Conservation (phyloP, 2,888 invertebrate genomes). For the Dolichomitus sp. region DNA sequence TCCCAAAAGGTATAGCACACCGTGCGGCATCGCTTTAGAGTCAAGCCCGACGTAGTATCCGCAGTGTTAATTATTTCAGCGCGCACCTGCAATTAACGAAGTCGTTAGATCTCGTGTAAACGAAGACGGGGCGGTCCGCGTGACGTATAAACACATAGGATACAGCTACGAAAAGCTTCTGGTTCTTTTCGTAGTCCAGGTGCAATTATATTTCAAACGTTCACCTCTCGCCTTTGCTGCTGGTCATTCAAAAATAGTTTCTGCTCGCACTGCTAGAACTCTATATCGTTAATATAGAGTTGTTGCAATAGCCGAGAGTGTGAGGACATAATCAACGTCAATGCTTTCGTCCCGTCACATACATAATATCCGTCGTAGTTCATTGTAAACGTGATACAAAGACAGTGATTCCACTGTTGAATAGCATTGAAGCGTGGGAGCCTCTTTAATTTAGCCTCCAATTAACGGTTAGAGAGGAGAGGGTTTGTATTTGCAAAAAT, state of each 20-base stretch:
- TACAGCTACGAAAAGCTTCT: neutral
- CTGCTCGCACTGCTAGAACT: neutral
- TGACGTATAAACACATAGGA: neutral
- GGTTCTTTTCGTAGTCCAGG: slow-evolving; percentile 11
- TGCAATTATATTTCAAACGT: slow-evolving; percentile 37
- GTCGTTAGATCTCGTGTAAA: slow-evolving; percentile 58
- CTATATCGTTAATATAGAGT: slow-evolving; percentile 30
- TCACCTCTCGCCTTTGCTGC: neutral
- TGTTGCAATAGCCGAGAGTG: neutral
- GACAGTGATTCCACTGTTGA: slow-evolving; percentile 46
- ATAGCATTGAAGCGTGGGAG: slow-evolving; percentile 68
- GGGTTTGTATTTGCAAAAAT: slow-evolving; percentile 75
- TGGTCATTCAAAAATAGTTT: slow-evolving; percentile 29
- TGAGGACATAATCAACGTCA: no score
- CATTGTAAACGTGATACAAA: slow-evolving; percentile 34
- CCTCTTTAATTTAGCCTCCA: slow-evolving; percentile 81
- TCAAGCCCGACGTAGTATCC: slow-evolving; percentile 39
- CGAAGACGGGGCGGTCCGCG: slow-evolving; percentile 40
- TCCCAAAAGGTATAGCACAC: slow-evolving; percentile 15
- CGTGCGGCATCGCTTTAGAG: neutral
- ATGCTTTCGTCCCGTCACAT: neutral
- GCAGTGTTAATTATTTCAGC: slow-evolving; percentile 66
- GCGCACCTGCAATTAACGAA: slow-evolving; percentile 67
- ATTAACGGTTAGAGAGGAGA: slow-evolving; percentile 76
- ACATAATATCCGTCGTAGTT: neutral